Percentiles rank a stretch among this genome's conserved stretches.
phyloP scores from a whole-genome alignment of 2,797 vertebrate genomes.

The Oryzias dopingdopingensis region DNA sequence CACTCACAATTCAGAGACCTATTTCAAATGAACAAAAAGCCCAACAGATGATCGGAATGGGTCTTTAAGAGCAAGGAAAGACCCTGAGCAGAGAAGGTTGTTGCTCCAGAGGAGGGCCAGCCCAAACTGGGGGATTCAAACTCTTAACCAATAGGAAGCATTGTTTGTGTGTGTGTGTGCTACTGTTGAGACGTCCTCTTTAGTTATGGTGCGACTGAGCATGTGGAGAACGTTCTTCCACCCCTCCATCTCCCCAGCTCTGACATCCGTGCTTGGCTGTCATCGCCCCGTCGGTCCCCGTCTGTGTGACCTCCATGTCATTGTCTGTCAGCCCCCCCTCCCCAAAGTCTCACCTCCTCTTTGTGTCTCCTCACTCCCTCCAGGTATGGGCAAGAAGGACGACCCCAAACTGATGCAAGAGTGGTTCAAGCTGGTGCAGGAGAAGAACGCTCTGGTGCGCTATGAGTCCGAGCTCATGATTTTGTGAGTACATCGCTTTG shows the following conservation, averaged over 20 bases:
- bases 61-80: conserved; percentile 1
- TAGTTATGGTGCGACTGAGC: conserved; percentile 36
- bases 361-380: conserved; percentile 39
- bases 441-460: conserved; percentile 97
- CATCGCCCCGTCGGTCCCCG: conserved; percentile 59
- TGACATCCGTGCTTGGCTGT: conserved; percentile 78
- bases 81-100: conserved; percentile 19
- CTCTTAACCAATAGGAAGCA: conserved; percentile 37
- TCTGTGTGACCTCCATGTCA: conserved; percentile 31
- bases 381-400: conserved; percentile 99
- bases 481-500: conserved; percentile 85
- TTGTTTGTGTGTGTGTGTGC: conserved; percentile 20
- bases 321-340: neutral
- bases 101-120: conserved; percentile 31
- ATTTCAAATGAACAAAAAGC: conserved; percentile 7
- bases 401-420: conserved; percentile 99
- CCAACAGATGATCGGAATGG: conserved; percentile 21
- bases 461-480: conserved; percentile 99
- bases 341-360: conserved; percentile 15
- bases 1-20: too few relatives aligned
- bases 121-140: conserved; percentile 66
- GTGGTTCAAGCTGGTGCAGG: conserved; percentile 98
- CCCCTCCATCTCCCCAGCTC: conserved; percentile 54
- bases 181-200: conserved; percentile 16
- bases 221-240: conserved; percentile 48